A percentile compares a stretch with the other conserved stretches of the same genome.
Conservation (phyloP, 2,888 invertebrate species). For the Cremastinae sp. region DNA sequence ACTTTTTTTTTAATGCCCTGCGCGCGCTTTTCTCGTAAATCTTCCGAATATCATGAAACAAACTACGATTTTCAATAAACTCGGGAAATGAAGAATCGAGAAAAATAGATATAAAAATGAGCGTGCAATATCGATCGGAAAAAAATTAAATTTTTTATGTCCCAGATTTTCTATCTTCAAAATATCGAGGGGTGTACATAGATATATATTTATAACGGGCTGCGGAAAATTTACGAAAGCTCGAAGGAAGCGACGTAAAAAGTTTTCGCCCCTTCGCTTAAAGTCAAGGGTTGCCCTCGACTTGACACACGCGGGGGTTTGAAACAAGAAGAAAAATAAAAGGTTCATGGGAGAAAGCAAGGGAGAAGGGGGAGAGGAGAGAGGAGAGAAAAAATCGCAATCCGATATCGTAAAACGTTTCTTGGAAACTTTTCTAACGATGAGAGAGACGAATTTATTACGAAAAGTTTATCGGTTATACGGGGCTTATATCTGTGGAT, state of each 20-base stretch:
- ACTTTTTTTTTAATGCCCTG: too few relatives aligned
- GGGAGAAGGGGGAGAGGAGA: conserved; percentile 26
- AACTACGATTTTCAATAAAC: too few relatives aligned
- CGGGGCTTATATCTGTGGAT: background rate
- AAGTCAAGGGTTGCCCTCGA: conserved; percentile 48
- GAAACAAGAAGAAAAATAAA: conserved; percentile 20
- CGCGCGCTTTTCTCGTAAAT: too few relatives aligned
- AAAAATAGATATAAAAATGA: too few relatives aligned
- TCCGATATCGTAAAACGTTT: conserved; percentile 59
- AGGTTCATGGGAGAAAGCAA: conserved; percentile 19
- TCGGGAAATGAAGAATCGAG: too few relatives aligned
- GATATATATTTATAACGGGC: conserved; percentile 5
- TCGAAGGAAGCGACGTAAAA: conserved; percentile 52
- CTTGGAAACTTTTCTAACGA: conserved; percentile 52
- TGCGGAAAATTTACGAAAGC: background rate
- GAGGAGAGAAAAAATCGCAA: conserved; percentile 44
- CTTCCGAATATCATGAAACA: too few relatives aligned
- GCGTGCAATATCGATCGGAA: too few relatives aligned
- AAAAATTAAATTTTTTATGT: too few relatives aligned
- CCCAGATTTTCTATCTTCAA: too few relatives aligned
- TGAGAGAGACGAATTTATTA: conserved; percentile 57
- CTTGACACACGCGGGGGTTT: conserved; percentile 38
- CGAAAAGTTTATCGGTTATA: conserved; percentile 43
- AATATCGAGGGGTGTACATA: background rate
- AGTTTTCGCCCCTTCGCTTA: conserved; percentile 52